Evolutionary conservation across 1,140 invertebrate species (phyloP), one percentile per base, ranked within the genome.

Genomic region (Samia ricini): DNA sequence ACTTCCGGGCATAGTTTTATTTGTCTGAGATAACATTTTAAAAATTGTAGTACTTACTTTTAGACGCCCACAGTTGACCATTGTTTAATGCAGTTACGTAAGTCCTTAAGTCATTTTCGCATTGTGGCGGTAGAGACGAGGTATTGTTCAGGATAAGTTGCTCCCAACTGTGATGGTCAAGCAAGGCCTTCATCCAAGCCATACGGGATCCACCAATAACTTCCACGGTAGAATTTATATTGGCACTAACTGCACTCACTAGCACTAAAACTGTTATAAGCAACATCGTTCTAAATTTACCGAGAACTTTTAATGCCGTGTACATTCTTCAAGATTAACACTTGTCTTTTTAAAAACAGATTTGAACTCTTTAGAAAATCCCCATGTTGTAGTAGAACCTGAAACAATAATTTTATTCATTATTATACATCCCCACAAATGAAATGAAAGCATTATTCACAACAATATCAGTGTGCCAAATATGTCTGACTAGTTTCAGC

Each of bases 51-150:
- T 22, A 93, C 93, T 94, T 80, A 95, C 94, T 94, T 89, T 94
- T 94, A 2, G 93, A 92, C 18, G 94, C 94, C 94, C 94, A 95
- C 19, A 92, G 79, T 55, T 92, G 88, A 20, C 93, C 94, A 22
- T 92, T 84, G 54, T 87, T 87, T 36, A 95, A 83, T 2, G 92
- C 92, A 10, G 71, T 69, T 0, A 95, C 64, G 71, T 94, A 95
- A 3, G 68, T 67, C 42, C 87, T 88, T 81, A 95, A 87, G 63
- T 94, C 91, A 0, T 71, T 68, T 29, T 86, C 88, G 69, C 94
- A 95, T n/a, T 71, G 60, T 10, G 60, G 26, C 3, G 88, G 85
- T 19, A 91, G 83, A 0, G 90, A 83, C 50, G 91, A 79, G 65
- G 89, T 91, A 4, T 83, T 70, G 12, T 87, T 77, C 2, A 68